Base-by-base conservation (phyloP, 2,888 invertebrate genomes). In the Lasioglossum figueresi region DNA sequence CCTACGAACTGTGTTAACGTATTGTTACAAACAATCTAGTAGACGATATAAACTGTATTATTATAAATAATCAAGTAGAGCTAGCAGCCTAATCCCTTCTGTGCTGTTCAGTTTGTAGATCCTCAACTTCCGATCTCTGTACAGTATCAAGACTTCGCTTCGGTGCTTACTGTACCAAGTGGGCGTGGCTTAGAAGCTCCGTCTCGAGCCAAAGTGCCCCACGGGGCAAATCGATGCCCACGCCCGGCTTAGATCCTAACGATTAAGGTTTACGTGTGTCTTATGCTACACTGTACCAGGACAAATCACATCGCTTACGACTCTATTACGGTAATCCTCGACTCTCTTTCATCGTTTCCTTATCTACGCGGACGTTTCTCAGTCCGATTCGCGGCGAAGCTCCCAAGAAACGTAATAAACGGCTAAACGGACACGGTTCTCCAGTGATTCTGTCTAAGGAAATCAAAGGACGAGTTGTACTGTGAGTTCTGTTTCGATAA, bases 231-330 rank as follows among this genome's bases (percentile, higher is more conserved):
- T 31, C 63, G 63, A 1, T 6, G 63, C 31, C 63, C 63, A 63
- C 31, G 63, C 63, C 63, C 31, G 2, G 63, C 72, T 83, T 88
- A 79, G 19, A 14, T 37, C 27, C 76, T 84, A 80, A 85, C 70
- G 76, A 66, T 80, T 63, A 84, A 76, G 45, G 56, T 77, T 82
- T 74, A 83, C 79, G 73, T 10, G 45, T 73, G 23, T 37, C 34
- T 85, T 76, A 83, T 68, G 27, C 45, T 87, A 77, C 84, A 76
- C 78, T 76, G 76, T 74, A 68, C 83, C 82, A 84, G 83, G 34
- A 73, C 48, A 81, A 79, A 88, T 87, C 81, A 84, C 82, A 83
- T 82, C 75, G 45, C 83, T 89, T 79, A 76, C 6, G 27, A 68
- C 72, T 83, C 56, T 82, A 82, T 79, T 52, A 80, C 80, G 83